phyloP scores from a whole-genome alignment of 2,113 vertebrate species.

The Xiphorhynchus elegans region DNA sequence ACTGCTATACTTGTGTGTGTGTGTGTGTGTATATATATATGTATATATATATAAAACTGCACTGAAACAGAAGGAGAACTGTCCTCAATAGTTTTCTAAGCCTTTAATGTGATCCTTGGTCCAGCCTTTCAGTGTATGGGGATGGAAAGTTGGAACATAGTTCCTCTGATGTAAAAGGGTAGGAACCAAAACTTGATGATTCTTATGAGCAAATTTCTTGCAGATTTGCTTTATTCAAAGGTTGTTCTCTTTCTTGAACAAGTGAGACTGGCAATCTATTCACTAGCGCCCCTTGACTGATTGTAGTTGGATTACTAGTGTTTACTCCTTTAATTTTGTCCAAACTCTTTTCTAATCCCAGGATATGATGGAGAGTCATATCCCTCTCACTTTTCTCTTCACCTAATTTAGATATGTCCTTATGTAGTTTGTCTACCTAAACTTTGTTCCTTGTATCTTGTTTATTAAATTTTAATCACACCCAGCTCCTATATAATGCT shows the following conservation, averaged over 20 bases:
- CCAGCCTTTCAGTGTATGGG: neutral
- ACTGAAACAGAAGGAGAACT: neutral
- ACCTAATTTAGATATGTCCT: neutral
- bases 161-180: neutral
- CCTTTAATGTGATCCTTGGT: neutral
- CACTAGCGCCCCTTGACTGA: neutral
- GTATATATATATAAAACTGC: neutral
- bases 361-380: neutral
- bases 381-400: neutral
- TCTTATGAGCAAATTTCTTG: neutral
- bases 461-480: neutral
- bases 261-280: neutral
- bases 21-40: neutral
- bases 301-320: neutral
- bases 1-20: neutral
- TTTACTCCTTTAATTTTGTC: neutral
- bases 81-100: neutral
- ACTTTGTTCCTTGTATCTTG: neutral
- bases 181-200: neutral
- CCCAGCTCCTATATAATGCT: neutral
- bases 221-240: neutral
- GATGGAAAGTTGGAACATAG: neutral
- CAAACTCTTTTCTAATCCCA: neutral
- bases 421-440: neutral
- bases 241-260: neutral